Percentiles rank a stretch among this genome's conserved stretches.
Evolutionary conservation across 1,140 invertebrate species (phyloP).

Genomic region (Lasioglossum baleicum): DNA sequence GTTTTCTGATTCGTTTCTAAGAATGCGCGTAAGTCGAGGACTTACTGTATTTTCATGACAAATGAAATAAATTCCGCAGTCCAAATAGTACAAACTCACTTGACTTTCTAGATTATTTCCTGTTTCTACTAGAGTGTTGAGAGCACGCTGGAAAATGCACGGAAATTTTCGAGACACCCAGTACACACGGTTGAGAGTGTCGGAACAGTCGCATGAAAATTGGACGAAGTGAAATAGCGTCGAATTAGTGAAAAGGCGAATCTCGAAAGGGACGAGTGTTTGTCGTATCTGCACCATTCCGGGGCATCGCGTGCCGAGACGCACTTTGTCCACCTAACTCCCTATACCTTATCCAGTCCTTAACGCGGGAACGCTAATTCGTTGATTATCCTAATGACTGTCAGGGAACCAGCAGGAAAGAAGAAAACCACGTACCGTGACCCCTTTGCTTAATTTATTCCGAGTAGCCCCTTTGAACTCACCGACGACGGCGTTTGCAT

Average conservation of each 20-base stretch:
- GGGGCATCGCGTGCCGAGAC: conserved; percentile 73
- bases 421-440: conserved; percentile 51
- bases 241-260: conserved; percentile 44
- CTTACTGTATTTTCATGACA: too few relatives aligned
- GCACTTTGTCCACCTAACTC: conserved; percentile 74
- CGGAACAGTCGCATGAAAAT: too few relatives aligned
- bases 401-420: conserved; percentile 62
- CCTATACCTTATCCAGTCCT: conserved; percentile 73
- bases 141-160: too few relatives aligned
- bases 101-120: too few relatives aligned
- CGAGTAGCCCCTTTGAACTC: conserved; percentile 51
- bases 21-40: too few relatives aligned
- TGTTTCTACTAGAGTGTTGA: too few relatives aligned
- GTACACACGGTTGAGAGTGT: too few relatives aligned
- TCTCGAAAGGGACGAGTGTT: conserved; percentile 38
- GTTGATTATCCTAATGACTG: conserved; percentile 75
- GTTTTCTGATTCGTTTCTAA: too few relatives aligned
- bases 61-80: too few relatives aligned
- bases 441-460: conserved; percentile 54
- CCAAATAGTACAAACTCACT: too few relatives aligned
- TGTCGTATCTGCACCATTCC: conserved; percentile 48
- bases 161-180: too few relatives aligned
- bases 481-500: conserved; percentile 27
- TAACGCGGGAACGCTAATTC: conserved; percentile 75
- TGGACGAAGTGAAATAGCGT: not conserved